phyloP scores from a whole-genome alignment of 2,888 invertebrate genomes.

The Scotopteryx bipunctaria region DNA sequence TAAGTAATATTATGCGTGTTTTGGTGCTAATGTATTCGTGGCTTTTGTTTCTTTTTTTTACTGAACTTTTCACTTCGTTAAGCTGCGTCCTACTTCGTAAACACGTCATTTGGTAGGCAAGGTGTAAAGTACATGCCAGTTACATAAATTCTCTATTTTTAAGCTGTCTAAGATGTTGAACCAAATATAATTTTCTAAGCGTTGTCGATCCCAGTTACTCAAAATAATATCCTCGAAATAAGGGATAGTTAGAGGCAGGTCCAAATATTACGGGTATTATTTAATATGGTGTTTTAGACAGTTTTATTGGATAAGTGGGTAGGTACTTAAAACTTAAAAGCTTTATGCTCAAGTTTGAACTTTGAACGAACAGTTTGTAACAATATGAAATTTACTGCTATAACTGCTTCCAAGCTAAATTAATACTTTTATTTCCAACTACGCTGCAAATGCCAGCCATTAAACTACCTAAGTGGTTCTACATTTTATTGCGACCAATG shows the following conservation, averaged over 20 bases:
- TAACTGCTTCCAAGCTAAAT: not conserved
- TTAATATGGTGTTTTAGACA: too few relatives aligned
- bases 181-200: too few relatives aligned
- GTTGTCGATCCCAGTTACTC: too few relatives aligned
- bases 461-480: conserved; percentile 3
- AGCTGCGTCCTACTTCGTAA: not conserved
- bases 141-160: too few relatives aligned
- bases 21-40: not conserved
- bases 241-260: too few relatives aligned
- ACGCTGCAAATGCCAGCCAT: not conserved
- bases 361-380: too few relatives aligned
- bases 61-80: not conserved
- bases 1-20: not conserved
- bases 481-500: conserved; percentile 25
- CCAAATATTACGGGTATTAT: too few relatives aligned
- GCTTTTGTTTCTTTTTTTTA: not conserved
- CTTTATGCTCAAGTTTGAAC: too few relatives aligned
- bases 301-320: too few relatives aligned
- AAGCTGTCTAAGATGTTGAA: too few relatives aligned
- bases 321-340: too few relatives aligned
- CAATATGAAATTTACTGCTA: not conserved
- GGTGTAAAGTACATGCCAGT: not conserved
- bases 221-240: too few relatives aligned
- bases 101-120: not conserved
- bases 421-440: not conserved